Percentiles rank a stretch among this genome's conserved stretches.
phyloP scores from a whole-genome alignment of 2,113 vertebrate genomes.

The Scatophagus argus region DNA sequence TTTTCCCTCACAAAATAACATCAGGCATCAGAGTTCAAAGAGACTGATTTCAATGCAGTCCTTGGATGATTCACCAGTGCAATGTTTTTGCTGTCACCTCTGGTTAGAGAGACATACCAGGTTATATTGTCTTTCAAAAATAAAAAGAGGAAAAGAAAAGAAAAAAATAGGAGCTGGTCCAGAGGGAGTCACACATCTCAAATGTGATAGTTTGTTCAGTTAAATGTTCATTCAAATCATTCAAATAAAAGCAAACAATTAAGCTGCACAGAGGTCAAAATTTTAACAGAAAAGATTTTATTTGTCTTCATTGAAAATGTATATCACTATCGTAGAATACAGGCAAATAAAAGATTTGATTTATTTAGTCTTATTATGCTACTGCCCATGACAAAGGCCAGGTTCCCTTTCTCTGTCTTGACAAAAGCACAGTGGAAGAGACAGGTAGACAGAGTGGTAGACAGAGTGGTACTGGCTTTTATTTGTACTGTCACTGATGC shows the following conservation, averaged over 20 bases:
- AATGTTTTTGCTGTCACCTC: constrained; percentile 44
- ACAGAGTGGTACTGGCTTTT: not conserved
- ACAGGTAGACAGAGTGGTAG: too few species aligned
- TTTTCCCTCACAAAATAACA: constrained; percentile 49
- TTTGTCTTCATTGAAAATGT: not conserved
- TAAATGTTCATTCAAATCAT: not conserved
- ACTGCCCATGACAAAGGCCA: too few species aligned
- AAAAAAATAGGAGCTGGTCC: constrained; percentile 10
- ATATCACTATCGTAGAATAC: not conserved
- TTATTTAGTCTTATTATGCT: too few species aligned
- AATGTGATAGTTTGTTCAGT: not conserved
- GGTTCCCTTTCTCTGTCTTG: too few species aligned
- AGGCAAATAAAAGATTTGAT: not conserved
- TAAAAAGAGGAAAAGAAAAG: too few species aligned
- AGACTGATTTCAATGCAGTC: constrained; percentile 42
- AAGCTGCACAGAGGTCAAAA: not conserved
- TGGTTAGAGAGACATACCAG: constrained; percentile 26
- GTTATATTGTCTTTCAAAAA: constrained; percentile 3
- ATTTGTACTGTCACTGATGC: not conserved
- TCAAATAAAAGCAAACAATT: constrained; percentile 3
- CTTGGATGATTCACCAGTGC: constrained; percentile 22
- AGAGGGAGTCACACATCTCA: not conserved
- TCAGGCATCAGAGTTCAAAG: constrained; percentile 55
- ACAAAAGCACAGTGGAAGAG: too few species aligned
- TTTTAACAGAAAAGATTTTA: not conserved